Evolutionary conservation across 2,797 vertebrate species (phyloP).

Genomic region (Cyprinodon diabolis): DNA sequence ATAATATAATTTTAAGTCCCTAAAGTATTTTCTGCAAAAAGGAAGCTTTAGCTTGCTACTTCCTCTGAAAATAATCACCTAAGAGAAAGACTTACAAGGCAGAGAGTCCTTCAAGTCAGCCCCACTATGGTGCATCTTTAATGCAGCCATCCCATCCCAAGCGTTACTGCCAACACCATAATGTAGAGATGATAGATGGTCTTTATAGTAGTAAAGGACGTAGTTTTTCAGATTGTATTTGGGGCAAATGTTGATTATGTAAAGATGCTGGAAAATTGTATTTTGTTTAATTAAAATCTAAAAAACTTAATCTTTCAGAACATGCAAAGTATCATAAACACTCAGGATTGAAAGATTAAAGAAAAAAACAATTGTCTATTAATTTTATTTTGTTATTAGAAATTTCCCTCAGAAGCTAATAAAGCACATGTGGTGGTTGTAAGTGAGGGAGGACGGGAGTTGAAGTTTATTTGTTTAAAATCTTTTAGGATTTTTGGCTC

Average conservation of each 20-base stretch:
- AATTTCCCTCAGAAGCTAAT: neutral
- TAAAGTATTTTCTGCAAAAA: neutral
- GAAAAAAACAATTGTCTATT: neutral
- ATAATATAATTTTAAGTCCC: neutral
- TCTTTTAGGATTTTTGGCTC: neutral
- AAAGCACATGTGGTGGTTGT: too few species aligned
- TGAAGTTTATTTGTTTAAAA: neutral
- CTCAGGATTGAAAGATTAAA: too few species aligned
- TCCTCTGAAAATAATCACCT: neutral
- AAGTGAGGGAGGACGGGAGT: too few species aligned
- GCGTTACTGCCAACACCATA: neutral
- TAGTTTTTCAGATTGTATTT: neutral
- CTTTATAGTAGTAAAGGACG: neutral
- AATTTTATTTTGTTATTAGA: neutral
- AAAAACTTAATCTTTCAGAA: too few species aligned
- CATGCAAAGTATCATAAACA: neutral
- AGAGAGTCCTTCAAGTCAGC: neutral
- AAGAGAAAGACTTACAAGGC: neutral
- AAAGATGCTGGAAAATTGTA: too few species aligned
- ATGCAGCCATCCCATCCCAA: neutral
- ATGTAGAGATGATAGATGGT: neutral
- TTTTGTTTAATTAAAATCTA: too few species aligned
- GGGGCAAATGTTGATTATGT: too few species aligned
- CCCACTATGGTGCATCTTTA: neutral
- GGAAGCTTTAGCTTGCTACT: neutral